Evolutionary conservation across 2,797 vertebrate species (phyloP).

Genomic region (Iguana delicatissima): DNA sequence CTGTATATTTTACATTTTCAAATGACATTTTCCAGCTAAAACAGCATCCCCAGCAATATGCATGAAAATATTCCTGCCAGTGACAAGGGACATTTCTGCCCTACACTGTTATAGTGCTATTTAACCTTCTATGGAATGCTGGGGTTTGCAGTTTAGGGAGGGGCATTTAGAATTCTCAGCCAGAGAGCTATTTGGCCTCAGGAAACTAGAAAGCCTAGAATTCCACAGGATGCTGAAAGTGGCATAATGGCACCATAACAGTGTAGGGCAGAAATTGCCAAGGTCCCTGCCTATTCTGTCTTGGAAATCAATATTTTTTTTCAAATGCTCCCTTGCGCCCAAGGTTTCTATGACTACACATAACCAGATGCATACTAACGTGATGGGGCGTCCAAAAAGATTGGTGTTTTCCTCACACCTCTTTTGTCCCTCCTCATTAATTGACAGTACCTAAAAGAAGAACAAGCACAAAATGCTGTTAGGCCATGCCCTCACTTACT

Average conservation of each 20-base stretch:
- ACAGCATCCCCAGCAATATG: background rate
- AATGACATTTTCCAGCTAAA: background rate
- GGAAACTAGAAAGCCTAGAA: too few species aligned
- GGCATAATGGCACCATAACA: too few species aligned
- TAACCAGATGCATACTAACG: slow-evolving; percentile 74
- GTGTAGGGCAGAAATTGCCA: too few species aligned
- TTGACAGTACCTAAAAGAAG: slow-evolving; percentile 87
- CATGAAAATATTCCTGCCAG: background rate
- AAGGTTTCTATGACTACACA: too few species aligned
- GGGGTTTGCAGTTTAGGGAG: too few species aligned
- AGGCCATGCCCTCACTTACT: background rate
- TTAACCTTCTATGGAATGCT: too few species aligned
- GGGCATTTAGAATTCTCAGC: too few species aligned
- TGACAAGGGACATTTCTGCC: too few species aligned
- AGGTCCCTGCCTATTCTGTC: too few species aligned
- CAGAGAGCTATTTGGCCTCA: too few species aligned
- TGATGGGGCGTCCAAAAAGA: slow-evolving; percentile 89
- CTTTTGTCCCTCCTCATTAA: slow-evolving; percentile 94
- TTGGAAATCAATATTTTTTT: background rate
- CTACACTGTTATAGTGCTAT: too few species aligned
- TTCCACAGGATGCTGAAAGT: too few species aligned
- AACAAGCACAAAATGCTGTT: background rate
- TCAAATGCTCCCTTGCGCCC: background rate
- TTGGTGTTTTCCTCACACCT: slow-evolving; percentile 92
- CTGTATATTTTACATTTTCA: background rate